phyloP scores from a whole-genome alignment of 2,888 invertebrate genomes.

The Watsonalla cultraria region DNA sequence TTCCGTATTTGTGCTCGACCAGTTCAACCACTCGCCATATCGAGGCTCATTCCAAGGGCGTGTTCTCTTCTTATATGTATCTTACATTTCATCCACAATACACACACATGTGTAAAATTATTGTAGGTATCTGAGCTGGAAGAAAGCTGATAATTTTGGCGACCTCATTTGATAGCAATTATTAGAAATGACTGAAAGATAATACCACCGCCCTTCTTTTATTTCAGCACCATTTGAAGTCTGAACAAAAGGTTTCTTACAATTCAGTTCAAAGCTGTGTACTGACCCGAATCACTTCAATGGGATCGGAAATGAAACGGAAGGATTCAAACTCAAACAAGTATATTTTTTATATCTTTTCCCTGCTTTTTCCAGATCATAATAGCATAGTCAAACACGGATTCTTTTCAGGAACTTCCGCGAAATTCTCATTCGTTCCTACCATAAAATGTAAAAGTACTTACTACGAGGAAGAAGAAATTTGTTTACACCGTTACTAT shows the following conservation, averaged over 20 bases:
- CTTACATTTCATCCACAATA: conserved; percentile 6
- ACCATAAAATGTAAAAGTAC: too few species aligned
- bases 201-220: background rate
- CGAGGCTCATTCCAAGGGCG: conserved; percentile 41
- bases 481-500: too few species aligned
- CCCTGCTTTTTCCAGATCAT: too few species aligned
- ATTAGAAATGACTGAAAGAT: background rate
- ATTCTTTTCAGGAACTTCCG: too few species aligned
- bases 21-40: conserved; percentile 40
- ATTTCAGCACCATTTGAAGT: background rate
- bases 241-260: conserved; percentile 18
- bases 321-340: conserved; percentile 12
- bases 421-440: too few species aligned
- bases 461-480: too few species aligned
- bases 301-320: conserved; percentile 29
- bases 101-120: too few species aligned
- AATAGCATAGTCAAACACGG: too few species aligned
- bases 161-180: background rate
- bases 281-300: conserved; percentile 43
- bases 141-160: too few species aligned
- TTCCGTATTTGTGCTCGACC: conserved; percentile 43
- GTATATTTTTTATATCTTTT: too few species aligned
- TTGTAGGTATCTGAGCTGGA: too few species aligned
- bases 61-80: conserved; percentile 34
- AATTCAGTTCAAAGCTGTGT: conserved; percentile 39